Base-by-base conservation (phyloP, 1,140 invertebrate genomes). In the Geopemphigus sp. region DNA sequence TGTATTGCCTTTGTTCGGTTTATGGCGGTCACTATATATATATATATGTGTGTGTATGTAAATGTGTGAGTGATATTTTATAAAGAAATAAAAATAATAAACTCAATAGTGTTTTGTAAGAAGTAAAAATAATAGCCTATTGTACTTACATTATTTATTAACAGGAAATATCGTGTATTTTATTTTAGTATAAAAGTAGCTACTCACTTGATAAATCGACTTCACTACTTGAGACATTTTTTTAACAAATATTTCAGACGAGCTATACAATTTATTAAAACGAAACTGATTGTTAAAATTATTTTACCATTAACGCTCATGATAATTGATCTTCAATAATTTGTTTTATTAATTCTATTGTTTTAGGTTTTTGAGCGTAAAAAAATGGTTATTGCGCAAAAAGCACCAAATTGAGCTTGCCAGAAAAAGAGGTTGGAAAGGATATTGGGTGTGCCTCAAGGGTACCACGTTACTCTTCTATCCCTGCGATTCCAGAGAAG, bases 391-490 rank as follows among this genome's bases (percentile, higher is more conserved):
- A 82, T 87, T 98, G 81, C 91, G 96, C 82, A 97, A 97, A 87
- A 97, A 97, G 86, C 94, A 96, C 86, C 95, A 98, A 87, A 94
- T 98, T 82, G 96, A 98, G 86, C 87, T 98, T 85, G 96, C 96
- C 5, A 89, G 95, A 24, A 96, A 97, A 85, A 90, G 96, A 57
- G 95, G 95, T 81, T 98, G 97, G 97, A 98, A 98, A 87, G 94
- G 95, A 68, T 98, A 98, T 86, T 98, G 96, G 96, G 96, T 98
- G 15, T 97, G 95, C 86, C 88, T 99, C 74, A 98, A 98, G 86
- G 97, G 97, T 80, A 98, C 96, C 17, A 98, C 96, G 24, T 89
- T 99, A 26, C 90, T 98, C 29, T 98, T 98, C 87, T 98, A 98
- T 87, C 95, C 95, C 3, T 97, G 96, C 85, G 95, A 97, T 85